phyloP scores from a whole-genome alignment of 2,113 vertebrate genomes.

The Callorhinus ursinus region DNA sequence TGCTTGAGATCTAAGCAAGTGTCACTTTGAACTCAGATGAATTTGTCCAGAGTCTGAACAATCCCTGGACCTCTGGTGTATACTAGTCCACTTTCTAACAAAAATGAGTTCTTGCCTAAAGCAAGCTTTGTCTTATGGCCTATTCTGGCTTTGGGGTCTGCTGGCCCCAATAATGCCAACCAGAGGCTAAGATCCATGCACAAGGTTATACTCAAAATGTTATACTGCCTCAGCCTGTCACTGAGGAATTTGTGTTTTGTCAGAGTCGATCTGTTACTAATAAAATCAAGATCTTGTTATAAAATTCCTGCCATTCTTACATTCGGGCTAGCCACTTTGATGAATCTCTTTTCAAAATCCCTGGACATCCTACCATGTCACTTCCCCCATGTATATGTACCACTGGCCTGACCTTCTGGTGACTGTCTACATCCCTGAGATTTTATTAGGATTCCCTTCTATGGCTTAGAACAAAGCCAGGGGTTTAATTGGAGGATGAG shows the following conservation, averaged over 20 bases:
- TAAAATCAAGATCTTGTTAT: background rate
- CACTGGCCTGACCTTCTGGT: background rate
- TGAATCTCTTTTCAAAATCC: background rate
- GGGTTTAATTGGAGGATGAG: background rate
- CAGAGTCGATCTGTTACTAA: background rate
- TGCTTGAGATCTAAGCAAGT: background rate
- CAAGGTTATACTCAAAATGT: background rate
- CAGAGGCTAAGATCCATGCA: background rate
- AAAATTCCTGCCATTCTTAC: background rate
- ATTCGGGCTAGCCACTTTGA: background rate
- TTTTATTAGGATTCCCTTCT: background rate
- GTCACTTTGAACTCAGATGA: background rate
- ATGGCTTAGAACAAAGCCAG: background rate
- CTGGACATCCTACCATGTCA: background rate
- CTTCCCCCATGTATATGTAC: background rate
- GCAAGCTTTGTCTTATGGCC: background rate
- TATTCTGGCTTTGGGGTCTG: background rate
- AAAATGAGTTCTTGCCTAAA: background rate
- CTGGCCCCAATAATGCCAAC: background rate
- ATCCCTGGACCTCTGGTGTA: background rate
- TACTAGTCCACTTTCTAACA: background rate
- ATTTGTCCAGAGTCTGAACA: background rate
- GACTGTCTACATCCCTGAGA: background rate
- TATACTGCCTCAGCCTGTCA: background rate
- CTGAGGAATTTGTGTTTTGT: background rate